Percentiles rank a stretch among this genome's conserved stretches.
phyloP scores from a whole-genome alignment of 1,140 invertebrate genomes.

The Nephotettix cincticeps region DNA sequence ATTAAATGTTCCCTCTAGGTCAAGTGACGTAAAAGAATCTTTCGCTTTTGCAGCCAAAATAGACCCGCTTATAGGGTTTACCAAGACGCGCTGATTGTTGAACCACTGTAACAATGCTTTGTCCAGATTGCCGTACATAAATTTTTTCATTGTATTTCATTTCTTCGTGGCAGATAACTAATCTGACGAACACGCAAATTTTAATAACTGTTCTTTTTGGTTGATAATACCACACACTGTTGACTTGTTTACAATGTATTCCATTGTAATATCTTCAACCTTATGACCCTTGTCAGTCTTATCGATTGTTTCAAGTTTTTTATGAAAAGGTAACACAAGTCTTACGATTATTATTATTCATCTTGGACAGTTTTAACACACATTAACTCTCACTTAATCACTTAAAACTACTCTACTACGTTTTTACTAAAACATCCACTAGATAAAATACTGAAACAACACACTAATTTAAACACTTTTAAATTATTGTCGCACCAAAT shows the following conservation, averaged over 20 bases:
- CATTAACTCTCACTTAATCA: too few relatives aligned
- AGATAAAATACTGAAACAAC: too few relatives aligned
- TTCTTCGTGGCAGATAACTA: neutral
- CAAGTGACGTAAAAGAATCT: neutral
- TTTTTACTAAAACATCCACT: too few relatives aligned
- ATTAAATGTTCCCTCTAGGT: neutral
- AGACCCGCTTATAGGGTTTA: neutral
- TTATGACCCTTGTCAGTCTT: too few relatives aligned
- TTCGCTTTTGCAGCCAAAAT: neutral
- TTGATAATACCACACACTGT: neutral
- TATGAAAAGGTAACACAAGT: neutral
- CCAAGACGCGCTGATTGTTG: neutral
- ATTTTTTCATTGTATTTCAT: too few relatives aligned
- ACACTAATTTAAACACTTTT: too few relatives aligned
- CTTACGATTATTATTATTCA: too few relatives aligned
- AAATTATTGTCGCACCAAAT: too few relatives aligned
- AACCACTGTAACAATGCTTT: neutral
- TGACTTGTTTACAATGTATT: neutral
- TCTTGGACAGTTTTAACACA: too few relatives aligned
- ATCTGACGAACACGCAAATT: neutral
- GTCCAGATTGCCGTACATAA: too few relatives aligned
- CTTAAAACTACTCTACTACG: too few relatives aligned
- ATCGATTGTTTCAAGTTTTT: constrained; percentile 7
- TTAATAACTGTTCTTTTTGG: neutral
- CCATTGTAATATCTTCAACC: neutral